Conservation (phyloP, 2,113 vertebrate genomes). For the Chascanopsetta lugubris region DNA sequence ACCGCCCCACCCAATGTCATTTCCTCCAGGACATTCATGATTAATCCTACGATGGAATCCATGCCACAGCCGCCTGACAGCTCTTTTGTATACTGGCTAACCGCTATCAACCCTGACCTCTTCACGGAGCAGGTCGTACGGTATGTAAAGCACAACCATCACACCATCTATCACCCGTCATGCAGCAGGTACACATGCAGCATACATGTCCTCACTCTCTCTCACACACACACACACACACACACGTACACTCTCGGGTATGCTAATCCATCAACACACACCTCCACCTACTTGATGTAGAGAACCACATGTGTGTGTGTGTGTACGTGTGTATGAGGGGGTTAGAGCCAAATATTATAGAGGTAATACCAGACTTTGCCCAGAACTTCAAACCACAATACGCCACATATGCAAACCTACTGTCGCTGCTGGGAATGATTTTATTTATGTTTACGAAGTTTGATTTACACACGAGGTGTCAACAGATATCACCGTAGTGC, state of each 20-base stretch:
- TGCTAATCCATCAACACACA: slow-evolving; percentile 37
- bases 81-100: slow-evolving; percentile 81
- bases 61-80: slow-evolving; percentile 43
- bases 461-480: slow-evolving; percentile 46
- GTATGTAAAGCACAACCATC: slow-evolving; percentile 69
- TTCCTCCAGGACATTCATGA: slow-evolving; percentile 82
- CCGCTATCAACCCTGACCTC: slow-evolving; percentile 80
- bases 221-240: slow-evolving; percentile 23
- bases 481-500: slow-evolving; percentile 18
- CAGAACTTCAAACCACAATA: slow-evolving; percentile 46
- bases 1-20: neutral
- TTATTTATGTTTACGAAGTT: slow-evolving; percentile 53
- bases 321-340: no score
- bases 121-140: slow-evolving; percentile 66
- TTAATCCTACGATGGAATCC: slow-evolving; percentile 59
- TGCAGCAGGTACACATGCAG: slow-evolving; percentile 4
- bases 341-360: slow-evolving; percentile 15
- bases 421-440: slow-evolving; percentile 40
- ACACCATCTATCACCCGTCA: slow-evolving; percentile 37
- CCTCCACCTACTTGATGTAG: slow-evolving; percentile 29
- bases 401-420: slow-evolving; percentile 53
- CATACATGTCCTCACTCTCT: slow-evolving; percentile 18
- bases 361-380: slow-evolving; percentile 31
- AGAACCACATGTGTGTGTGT: slow-evolving; percentile 48
- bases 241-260: slow-evolving; percentile 21